Base-by-base conservation (phyloP, 2,888 invertebrate genomes). In the Micropterix aruncella region DNA sequence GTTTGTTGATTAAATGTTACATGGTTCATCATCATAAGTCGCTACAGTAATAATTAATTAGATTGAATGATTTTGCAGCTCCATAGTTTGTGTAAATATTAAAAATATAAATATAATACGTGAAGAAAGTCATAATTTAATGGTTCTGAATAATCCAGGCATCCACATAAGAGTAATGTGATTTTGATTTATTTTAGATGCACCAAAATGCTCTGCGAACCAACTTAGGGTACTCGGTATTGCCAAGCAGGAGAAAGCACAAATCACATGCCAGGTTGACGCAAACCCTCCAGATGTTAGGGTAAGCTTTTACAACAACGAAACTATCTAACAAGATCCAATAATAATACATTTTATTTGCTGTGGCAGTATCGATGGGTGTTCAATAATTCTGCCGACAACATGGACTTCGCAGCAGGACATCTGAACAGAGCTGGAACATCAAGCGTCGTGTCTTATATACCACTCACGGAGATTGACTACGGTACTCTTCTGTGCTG, bases 191-290 rank as follows among this genome's bases (percentile, higher is more conserved):
- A 19, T 3, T 47, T 47, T 69, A 92, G 92, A 89, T 66, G 82
- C 90, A 1, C 92, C 93, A 1, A 89, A 90, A 1, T 93, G 91
- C 62, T 77, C 80, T 51, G 83, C 84, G 41, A 83, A 86, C 48
- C 91, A 91, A 61, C 81, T 83, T 39, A 74, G 84, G 47, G 83
- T 91, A n/a, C 91, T 91, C 58, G 92, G 92, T 1, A 88, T 91
- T 2, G 92, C 91, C 3, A 90, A 91, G 58, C 86, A 90, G 57
- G 92, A 92, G 60, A 79, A 83, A 53, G 88, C 88, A 1, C 84
- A 87, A 60, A 88, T 91, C 56, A 79, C 79, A 45, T 93, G 93
- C 59, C 80, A 85, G 53, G 90, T 93, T 12, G 90, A 91, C 57
- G 90, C 92, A 9, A 91, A 91, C 66, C 92, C 93, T 1, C 73